These are phyloP conservation scores for Apoda limacodes DNA, from an alignment of 2,888 invertebrate genomes.

Conservation along the genomic window DNA sequence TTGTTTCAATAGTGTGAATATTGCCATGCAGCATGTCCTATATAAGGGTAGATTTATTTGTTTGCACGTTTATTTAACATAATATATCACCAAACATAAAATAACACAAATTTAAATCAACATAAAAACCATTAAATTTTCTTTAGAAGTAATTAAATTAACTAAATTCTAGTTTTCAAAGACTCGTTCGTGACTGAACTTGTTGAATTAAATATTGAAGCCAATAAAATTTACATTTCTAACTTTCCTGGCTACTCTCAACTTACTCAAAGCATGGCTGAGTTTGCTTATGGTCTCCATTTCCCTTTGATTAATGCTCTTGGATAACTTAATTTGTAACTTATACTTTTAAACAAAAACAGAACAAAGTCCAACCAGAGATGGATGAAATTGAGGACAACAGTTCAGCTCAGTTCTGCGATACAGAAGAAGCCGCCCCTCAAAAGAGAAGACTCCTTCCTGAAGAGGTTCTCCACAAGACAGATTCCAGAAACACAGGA, in stretches of 20 bases:
- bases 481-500: slow-evolving; percentile 91
- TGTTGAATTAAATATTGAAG: too few species aligned
- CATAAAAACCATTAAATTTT: too few species aligned
- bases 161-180: too few species aligned
- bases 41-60: slow-evolving; percentile 43
- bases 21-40: slow-evolving; percentile 61
- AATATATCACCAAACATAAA: too few species aligned
- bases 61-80: slow-evolving; percentile 44
- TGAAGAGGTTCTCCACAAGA: slow-evolving; percentile 93
- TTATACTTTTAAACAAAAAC: too few species aligned
- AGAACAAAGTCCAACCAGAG: slow-evolving; percentile 94
- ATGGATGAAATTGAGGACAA: slow-evolving; percentile 96
- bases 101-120: too few species aligned
- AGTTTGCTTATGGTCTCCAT: slow-evolving; percentile 31
- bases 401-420: slow-evolving; percentile 91
- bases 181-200: too few species aligned
- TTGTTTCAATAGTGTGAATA: slow-evolving; percentile 38
- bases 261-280: slow-evolving; percentile 36
- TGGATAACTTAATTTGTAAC: too few species aligned
- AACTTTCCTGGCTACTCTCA: too few species aligned
- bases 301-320: too few species aligned
- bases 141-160: too few species aligned
- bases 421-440: slow-evolving; percentile 89
- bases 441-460: slow-evolving; percentile 92
- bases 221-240: too few species aligned